Base-by-base conservation (phyloP, 2,113 vertebrate species). In the Chascanopsetta lugubris region DNA sequence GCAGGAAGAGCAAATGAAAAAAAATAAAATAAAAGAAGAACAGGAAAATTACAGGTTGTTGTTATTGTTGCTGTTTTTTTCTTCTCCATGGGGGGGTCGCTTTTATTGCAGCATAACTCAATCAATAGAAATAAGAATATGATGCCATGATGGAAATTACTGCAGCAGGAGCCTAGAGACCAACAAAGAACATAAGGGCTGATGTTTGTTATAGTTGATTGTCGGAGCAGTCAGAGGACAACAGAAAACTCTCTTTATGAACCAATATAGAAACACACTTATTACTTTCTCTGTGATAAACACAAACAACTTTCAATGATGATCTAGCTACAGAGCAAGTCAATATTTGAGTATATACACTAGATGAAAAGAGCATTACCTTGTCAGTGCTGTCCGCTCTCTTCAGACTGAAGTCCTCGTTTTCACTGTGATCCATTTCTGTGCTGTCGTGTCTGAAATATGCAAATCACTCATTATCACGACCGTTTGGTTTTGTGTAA, bases 391-490 rank as follows among this genome's bases (percentile, higher is more conserved):
- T 87, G 72, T 90, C 90, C 3, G 76, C 68, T 75, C 84, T 90
- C 69, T 92, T 93, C 46, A 98, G 87, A 30, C 94, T 93, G 69
- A 96, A 94, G 82, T 98, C 97, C 87, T 99, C 97, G 74, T 98
- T 98, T 90, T 99, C 97, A 88, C 96, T 97, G 70, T 96, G 96
- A 88, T 98, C 97, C 91, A 98, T 90, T 86, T 99, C 96, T 80
- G 91, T 91, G 84, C 93, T 96, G 87, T 97, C 96, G 42, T 93
- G 94, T 65, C 95, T 97, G 88, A 54, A 61, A 75, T 36, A 65
- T 4, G 64, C n/a, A 0, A 21, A 20, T 48, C 13, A 42, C 15
- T 8, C 7, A 45, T 0, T 71, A n/a, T n/a, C n/a, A n/a, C n/a
- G n/a, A n/a, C n/a, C n/a, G n/a, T n/a, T n/a, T n/a, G n/a, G n/a